Conservation (phyloP, 2,113 vertebrate genomes). For the Vulpes lagopus region DNA sequence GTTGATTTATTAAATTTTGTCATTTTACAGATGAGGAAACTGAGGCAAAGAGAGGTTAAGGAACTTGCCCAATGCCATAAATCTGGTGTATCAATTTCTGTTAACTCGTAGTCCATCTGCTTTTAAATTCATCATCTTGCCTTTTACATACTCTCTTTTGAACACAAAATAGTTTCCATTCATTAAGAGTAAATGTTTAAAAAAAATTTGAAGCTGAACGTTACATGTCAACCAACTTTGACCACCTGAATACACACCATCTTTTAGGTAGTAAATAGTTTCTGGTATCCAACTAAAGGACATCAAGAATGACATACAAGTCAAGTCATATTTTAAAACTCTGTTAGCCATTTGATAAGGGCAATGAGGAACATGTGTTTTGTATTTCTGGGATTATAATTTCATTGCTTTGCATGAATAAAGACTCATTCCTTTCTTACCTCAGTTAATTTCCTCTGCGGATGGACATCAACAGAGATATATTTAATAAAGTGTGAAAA, state of each 20-base stretch:
- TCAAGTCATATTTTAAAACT: neutral
- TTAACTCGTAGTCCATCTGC: neutral
- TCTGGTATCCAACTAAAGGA: neutral
- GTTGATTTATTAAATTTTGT: neutral
- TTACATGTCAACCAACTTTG: neutral
- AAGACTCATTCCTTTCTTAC: constrained; percentile 15
- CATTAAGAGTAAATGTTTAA: neutral
- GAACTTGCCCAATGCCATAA: neutral
- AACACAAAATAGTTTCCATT: neutral
- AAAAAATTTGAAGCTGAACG: neutral
- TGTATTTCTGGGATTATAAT: neutral
- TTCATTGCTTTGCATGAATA: neutral
- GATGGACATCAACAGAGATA: neutral
- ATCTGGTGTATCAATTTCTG: neutral
- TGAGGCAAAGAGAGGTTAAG: neutral
- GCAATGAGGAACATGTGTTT: neutral
- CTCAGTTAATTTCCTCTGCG: constrained; percentile 30
- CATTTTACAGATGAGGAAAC: neutral
- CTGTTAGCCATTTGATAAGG: neutral
- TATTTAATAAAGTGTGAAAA: constrained; percentile 16
- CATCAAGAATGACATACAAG: neutral
- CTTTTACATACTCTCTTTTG: neutral
- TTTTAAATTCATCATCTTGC: neutral
- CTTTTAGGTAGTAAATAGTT: neutral
- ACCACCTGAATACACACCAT: neutral